A percentile compares a stretch with the other conserved stretches of the same genome.
These are phyloP conservation scores for Catocala fraxini DNA, from an alignment of 2,888 invertebrate genomes.

Conservation along the genomic window DNA sequence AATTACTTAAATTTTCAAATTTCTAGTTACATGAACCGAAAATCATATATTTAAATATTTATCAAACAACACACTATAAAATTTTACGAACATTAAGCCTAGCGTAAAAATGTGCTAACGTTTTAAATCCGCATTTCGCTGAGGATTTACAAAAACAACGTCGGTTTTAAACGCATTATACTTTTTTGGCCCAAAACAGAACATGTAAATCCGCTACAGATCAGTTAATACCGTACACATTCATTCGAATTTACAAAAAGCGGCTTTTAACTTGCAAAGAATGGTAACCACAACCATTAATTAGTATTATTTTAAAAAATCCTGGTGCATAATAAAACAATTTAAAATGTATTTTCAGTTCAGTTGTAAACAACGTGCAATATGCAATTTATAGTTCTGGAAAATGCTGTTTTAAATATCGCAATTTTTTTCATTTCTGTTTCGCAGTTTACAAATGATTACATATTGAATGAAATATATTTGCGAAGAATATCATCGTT, in stretches of 20 bases:
- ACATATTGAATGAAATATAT: no score
- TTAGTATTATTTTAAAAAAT: conserved; percentile 27
- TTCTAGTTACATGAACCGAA: no score
- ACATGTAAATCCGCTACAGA: conserved; percentile 34
- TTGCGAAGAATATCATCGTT: no score
- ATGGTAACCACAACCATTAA: conserved; percentile 35
- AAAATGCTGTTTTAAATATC: no score
- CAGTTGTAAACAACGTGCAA: no score
- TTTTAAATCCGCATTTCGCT: conserved; percentile 30
- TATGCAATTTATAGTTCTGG: not conserved
- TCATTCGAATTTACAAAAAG: conserved; percentile 35
- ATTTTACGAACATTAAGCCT: conserved; percentile 13
- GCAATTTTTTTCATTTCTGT: no score
- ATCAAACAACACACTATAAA: conserved; percentile 10
- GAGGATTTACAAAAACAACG: conserved; percentile 44
- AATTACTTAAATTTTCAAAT: no score
- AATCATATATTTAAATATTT: not conserved
- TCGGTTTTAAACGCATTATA: conserved; percentile 43
- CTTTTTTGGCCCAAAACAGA: conserved; percentile 36
- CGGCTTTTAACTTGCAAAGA: conserved; percentile 34
- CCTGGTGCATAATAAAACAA: conserved; percentile 4
- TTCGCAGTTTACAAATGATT: no score
- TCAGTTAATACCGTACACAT: conserved; percentile 44
- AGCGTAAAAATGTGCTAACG: conserved; percentile 17
- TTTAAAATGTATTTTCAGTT: no score